Evolutionary conservation across 1,140 invertebrate genomes (phyloP), one percentile per base, ranked within the genome.

Genomic region (Colletes latitarsis): DNA sequence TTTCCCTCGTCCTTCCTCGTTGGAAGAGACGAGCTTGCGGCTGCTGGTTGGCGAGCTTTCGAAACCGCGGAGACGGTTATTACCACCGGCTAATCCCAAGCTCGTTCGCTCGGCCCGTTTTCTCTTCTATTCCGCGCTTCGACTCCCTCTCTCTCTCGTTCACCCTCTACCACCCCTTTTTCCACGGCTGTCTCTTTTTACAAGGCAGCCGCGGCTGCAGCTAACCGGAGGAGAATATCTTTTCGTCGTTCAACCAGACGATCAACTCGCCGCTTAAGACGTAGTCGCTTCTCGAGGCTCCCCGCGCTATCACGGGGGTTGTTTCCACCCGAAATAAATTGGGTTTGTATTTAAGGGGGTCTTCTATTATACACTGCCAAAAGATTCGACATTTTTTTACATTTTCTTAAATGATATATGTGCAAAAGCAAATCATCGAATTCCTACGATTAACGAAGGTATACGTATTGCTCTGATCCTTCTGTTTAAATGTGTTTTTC

Each of bases 21-120:
- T 63, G 52, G 17, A 82, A 83, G 66, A 68, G 77, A 78, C 77
- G 80, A 80, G 81, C 74, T 85, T 89, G 82, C 63, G 85, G 85
- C 84, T 78, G 71, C 74, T 78, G 85, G 75, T 88, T 73, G 82
- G 77, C 85, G 76, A 88, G 85, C 87, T 86, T 81, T 81, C 82
- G 78, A 83, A 89, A 82, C 85, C 78, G 72, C 86, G 74, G 83
- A 75, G 85, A 85, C 69, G 82, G 82, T 87, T 87, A 87, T 88
- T 88, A 88, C 86, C 85, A 78, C 77, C 64, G 85, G 83, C 85
- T 90, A 90, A 90, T 90, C 88, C 87, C 74, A 39, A 71, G 69
- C 89, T 85, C 87, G 80, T 86, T 85, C 71, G 72, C 66, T 83
- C 69, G 57, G n/a, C 62, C 71, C 77, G 67, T 57, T 74, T 63